phyloP scores from a whole-genome alignment of 2,888 invertebrate species.

The Spodoptera picta region DNA sequence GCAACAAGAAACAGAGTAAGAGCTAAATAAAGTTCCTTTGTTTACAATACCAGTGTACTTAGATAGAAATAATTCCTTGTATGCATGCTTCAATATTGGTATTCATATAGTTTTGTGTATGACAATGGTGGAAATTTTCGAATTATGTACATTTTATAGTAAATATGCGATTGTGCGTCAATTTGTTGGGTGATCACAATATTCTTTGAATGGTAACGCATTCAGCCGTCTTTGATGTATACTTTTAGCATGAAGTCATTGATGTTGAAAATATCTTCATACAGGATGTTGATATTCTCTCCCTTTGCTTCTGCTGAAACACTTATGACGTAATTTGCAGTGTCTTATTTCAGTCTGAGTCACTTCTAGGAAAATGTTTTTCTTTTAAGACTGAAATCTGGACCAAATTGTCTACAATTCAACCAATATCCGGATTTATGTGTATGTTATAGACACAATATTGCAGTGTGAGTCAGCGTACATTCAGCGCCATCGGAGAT shows the following conservation, averaged over 20 bases:
- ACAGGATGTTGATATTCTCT: conserved; percentile 64
- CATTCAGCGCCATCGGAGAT: conserved; percentile 13
- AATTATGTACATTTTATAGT: conserved; percentile 32
- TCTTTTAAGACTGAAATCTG: background rate
- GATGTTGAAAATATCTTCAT: conserved; percentile 70
- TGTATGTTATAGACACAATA: conserved; percentile 1
- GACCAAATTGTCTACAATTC: background rate
- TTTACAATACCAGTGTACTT: no score
- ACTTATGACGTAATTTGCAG: background rate
- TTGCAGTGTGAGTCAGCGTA: conserved; percentile 28
- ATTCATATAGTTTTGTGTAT: conserved; percentile 9
- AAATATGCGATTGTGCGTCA: conserved; percentile 40
- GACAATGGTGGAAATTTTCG: conserved; percentile 1
- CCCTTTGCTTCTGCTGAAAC: conserved; percentile 1
- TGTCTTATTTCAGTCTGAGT: background rate
- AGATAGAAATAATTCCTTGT: no score
- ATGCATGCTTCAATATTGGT: background rate
- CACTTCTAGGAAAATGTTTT: background rate
- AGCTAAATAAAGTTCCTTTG: no score
- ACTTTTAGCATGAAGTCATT: conserved; percentile 81
- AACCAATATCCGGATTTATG: background rate
- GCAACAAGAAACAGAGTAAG: no score
- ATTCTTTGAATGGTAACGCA: conserved; percentile 66
- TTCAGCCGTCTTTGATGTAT: conserved; percentile 56
- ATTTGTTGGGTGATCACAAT: conserved; percentile 49